phyloP scores from a whole-genome alignment of 2,797 vertebrate genomes.

The Babyrousa celebensis region DNA sequence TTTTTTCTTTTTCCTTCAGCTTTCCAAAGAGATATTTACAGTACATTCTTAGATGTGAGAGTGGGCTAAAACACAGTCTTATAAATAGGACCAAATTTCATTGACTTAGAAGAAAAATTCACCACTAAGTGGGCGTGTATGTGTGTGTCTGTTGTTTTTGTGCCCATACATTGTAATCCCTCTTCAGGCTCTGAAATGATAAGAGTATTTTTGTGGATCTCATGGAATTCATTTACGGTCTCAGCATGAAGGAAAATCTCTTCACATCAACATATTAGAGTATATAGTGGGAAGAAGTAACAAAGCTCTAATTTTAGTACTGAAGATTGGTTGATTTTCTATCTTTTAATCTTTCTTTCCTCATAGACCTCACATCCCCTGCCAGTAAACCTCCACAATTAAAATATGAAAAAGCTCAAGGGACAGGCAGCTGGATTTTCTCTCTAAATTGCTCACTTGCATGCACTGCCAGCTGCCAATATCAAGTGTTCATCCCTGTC shows the following conservation, averaged over 20 bases:
- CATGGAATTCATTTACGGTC: constrained; percentile 40
- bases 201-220: constrained; percentile 54
- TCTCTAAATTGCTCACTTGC: constrained; percentile 45
- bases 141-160: not conserved
- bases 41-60: constrained; percentile 36
- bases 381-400: constrained; percentile 66
- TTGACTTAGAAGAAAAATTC: constrained; percentile 65
- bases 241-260: constrained; percentile 64
- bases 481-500: not conserved
- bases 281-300: constrained; percentile 29
- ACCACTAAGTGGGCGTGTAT: not conserved
- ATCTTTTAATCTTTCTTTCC: constrained; percentile 55
- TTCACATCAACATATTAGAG: constrained; percentile 64
- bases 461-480: constrained; percentile 36
- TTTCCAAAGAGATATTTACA: constrained; percentile 68
- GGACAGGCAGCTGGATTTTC: constrained; percentile 57
- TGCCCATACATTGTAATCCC: constrained; percentile 5
- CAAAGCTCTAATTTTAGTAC: constrained; percentile 74
- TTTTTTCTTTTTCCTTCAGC: constrained; percentile 39
- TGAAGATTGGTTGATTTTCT: constrained; percentile 62
- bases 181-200: constrained; percentile 44
- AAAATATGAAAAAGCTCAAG: constrained; percentile 37
- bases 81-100: constrained; percentile 32
- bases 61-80: constrained; percentile 37
- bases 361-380: not conserved